These are phyloP conservation scores for Triplophysa dalaica DNA, from an alignment of 2,113 vertebrate genomes.

Conservation along the genomic window DNA sequence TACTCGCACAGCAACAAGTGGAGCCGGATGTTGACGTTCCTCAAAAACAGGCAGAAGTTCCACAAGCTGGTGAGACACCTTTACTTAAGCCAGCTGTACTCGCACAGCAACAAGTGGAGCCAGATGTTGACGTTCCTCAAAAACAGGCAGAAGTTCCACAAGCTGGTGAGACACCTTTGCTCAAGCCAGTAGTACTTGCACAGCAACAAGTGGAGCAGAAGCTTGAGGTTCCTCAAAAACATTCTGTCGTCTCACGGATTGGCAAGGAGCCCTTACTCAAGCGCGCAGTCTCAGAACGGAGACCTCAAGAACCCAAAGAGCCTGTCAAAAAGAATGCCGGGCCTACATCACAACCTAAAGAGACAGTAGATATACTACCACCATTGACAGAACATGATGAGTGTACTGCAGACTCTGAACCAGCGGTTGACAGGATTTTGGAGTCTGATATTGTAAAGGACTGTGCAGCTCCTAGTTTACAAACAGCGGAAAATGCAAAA, in stretches of 20 bases:
- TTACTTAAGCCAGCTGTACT: not conserved
- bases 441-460: constrained; percentile 9
- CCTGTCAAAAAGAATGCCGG: constrained; percentile 22
- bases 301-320: constrained; percentile 10
- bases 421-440: not conserved
- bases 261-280: too few species aligned
- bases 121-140: not conserved
- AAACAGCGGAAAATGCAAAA: constrained; percentile 10
- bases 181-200: not conserved
- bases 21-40: not conserved
- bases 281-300: too few species aligned
- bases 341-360: constrained; percentile 3
- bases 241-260: too few species aligned
- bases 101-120: not conserved
- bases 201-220: not conserved
- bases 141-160: not conserved
- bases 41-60: not conserved
- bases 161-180: not conserved
- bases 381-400: not conserved
- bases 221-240: not conserved
- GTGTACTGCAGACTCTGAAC: not conserved
- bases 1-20: not conserved
- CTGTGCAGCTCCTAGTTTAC: not conserved
- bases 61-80: not conserved
- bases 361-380: constrained; percentile 2